A percentile compares a stretch with the other conserved stretches of the same genome.
Conservation (phyloP, 2,888 invertebrate genomes). For the Cyaniris semiargus region DNA sequence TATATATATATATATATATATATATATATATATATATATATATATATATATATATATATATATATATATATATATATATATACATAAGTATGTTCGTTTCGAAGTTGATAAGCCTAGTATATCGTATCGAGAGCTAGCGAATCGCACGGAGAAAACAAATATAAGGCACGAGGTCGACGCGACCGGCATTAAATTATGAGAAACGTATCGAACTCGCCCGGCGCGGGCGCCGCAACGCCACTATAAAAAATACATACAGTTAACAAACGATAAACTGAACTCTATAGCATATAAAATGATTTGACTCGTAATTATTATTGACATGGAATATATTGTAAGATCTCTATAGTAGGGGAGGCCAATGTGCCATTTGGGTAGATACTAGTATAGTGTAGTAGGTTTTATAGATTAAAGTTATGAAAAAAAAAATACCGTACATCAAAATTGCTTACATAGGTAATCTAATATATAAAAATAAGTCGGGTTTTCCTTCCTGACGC, state of each 20-base stretch:
- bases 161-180: slow-evolving; percentile 70
- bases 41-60: too few relatives aligned
- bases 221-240: slow-evolving; percentile 21
- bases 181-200: slow-evolving; percentile 55
- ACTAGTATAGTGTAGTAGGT: too few relatives aligned
- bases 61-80: too few relatives aligned
- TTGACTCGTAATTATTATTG: slow-evolving; percentile 18
- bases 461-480: too few relatives aligned
- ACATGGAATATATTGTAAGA: neutral
- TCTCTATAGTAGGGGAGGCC: neutral
- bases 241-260: slow-evolving; percentile 17
- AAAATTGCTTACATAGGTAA: too few relatives aligned
- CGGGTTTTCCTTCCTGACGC: too few relatives aligned
- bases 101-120: slow-evolving; percentile 32
- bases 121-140: slow-evolving; percentile 54
- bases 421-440: too few relatives aligned
- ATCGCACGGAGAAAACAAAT: slow-evolving; percentile 71
- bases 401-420: too few relatives aligned
- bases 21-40: too few relatives aligned
- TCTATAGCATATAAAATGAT: slow-evolving; percentile 23
- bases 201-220: slow-evolving; percentile 37
- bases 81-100: slow-evolving; percentile 42
- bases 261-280: slow-evolving; percentile 24
- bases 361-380: too few relatives aligned
- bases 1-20: too few relatives aligned